Conservation (phyloP, 1,140 invertebrate species). For the Lepidotrigona ventralis region DNA sequence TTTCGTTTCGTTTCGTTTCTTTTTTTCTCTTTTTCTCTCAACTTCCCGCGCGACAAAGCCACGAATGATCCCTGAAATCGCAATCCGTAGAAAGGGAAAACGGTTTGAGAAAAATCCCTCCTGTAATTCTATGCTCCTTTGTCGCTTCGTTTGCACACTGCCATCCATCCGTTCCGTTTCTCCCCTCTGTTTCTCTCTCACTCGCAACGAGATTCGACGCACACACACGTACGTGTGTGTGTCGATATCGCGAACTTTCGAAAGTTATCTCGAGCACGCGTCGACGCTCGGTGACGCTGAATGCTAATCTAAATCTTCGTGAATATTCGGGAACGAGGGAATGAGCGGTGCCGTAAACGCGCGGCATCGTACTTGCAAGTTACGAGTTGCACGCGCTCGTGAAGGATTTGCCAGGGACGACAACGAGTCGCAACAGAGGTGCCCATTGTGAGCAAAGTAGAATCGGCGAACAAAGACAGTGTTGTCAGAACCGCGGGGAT, state of each 20-base stretch:
- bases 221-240: no score
- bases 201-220: no score
- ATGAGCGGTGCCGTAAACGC: not conserved
- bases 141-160: not conserved
- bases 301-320: not conserved
- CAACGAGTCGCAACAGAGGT: not conserved
- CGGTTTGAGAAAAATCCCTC: not conserved
- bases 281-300: not conserved
- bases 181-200: no score
- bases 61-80: not conserved
- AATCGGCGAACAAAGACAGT: not conserved
- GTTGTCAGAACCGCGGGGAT: not conserved
- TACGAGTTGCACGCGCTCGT: not conserved
- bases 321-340: slow-evolving; percentile 2
- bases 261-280: slow-evolving; percentile 3
- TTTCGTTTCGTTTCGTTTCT: no score
- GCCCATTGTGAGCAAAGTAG: not conserved
- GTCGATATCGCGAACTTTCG: not conserved
- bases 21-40: slow-evolving; percentile 7
- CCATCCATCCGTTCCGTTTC: not conserved
- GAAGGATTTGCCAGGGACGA: not conserved
- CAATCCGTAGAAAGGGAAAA: slow-evolving; percentile 21
- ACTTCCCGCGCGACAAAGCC: slow-evolving; percentile 2
- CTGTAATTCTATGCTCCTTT: not conserved
- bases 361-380: not conserved